A percentile compares a stretch with the other conserved stretches of the same genome.
These are phyloP conservation scores for Megalurothrips usitatus DNA, from an alignment of 2,888 invertebrate species.

Conservation along the genomic window DNA sequence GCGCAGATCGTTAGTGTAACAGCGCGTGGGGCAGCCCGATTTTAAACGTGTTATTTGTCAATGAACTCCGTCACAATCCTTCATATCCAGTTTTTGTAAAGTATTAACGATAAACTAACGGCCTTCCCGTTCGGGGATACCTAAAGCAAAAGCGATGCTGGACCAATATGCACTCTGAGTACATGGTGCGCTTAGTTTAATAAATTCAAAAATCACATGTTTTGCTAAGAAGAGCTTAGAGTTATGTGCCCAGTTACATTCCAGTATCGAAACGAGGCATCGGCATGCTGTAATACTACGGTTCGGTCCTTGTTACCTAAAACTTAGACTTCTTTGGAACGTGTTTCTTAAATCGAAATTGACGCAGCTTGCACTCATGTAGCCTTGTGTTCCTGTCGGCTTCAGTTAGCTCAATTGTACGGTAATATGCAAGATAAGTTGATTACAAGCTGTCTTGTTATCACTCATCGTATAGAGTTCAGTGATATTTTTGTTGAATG, in stretches of 20 bases:
- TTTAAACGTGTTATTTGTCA: neutral
- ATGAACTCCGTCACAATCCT: neutral
- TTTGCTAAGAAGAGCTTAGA: neutral
- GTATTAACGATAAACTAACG: neutral
- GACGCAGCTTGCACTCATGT: slow-evolving; percentile 3
- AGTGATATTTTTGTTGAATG: slow-evolving; percentile 23
- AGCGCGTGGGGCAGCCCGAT: neutral
- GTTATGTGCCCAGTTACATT: neutral
- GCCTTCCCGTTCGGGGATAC: neutral
- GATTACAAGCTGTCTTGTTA: slow-evolving; percentile 14
- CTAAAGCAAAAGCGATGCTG: neutral
- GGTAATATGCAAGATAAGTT: neutral
- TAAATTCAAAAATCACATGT: neutral
- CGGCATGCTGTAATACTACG: neutral
- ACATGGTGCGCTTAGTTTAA: slow-evolving; percentile 10
- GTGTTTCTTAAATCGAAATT: neutral
- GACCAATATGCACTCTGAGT: slow-evolving; percentile 2
- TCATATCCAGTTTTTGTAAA: slow-evolving; percentile 9
- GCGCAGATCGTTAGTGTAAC: neutral
- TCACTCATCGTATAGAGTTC: slow-evolving; percentile 18
- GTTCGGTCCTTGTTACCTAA: neutral
- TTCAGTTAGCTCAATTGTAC: slow-evolving; percentile 12
- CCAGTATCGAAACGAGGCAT: neutral
- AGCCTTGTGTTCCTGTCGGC: slow-evolving; percentile 22
- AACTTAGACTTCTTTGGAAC: neutral